Evolutionary conservation across 2,888 invertebrate genomes (phyloP), one percentile per base, ranked within the genome.

Genomic region (Hemistola chrysoprasaria): DNA sequence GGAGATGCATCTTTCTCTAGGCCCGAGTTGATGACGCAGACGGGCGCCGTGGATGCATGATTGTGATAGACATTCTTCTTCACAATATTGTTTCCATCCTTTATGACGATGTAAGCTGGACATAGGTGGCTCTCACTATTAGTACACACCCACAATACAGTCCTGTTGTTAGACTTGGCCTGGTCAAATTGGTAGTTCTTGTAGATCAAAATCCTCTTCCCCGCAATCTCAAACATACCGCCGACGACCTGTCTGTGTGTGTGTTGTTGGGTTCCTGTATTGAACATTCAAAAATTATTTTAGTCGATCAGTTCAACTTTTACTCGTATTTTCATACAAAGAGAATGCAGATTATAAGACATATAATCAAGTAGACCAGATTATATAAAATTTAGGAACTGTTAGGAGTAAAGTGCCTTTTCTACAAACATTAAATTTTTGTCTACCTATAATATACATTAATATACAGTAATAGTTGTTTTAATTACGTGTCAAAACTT

Each of bases 201-300:
- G 21, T 60, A 59, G 25, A 73, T 46, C 8, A 73, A 41, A 1
- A 73, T 38, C 26, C 62, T 62, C 7, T 53, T 57, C 4, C 62
- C 64, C 6, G 54, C 32, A 8, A 57, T 32, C 43, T 65, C 53
- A 27, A 70, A 73, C 24, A 74, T 60, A 2, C 67, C 74, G 8
- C 72, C 72, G 2, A 74, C 67, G 1, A 72, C 54, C 1, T n/a
- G n/a, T n/a, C 38, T 28, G 2, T 27, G 25, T 6, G 26, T 23
- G 1, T 11, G 10, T 11, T 22, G 24, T 39, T 27, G 11, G 11
- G 11, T n/a, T n/a, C n/a, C n/a, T n/a, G n/a, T 9, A 11, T n/a
- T 10, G 11, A 6, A 11, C 6, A 27, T 27, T 2, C 4, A 6
- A 27, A 2, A 3, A 16, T 16, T 16, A 16, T 16, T 16, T 16